Evolutionary conservation across 2,113 vertebrate genomes (phyloP).

Genomic region (Nansenia antarctica): DNA sequence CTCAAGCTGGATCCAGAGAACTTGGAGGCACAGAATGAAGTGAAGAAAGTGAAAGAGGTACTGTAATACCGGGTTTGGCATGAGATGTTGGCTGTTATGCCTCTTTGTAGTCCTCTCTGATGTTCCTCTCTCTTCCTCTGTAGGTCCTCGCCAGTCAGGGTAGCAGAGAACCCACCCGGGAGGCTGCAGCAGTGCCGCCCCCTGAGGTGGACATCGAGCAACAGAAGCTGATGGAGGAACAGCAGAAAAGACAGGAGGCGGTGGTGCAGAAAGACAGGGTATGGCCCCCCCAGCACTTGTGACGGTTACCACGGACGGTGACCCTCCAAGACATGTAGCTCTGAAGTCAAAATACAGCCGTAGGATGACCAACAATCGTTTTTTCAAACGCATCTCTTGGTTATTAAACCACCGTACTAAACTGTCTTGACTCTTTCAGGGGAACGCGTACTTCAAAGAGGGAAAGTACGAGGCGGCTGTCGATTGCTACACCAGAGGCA

Average conservation of each 20-base stretch:
- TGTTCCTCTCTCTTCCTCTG: constrained; percentile 6
- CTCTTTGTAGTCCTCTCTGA: neutral
- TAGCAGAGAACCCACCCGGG: constrained; percentile 38
- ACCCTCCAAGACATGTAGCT: neutral
- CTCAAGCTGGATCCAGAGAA: constrained; percentile 86
- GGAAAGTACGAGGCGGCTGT: constrained; percentile 90
- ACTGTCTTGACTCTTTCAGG: constrained; percentile 66
- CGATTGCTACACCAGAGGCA: constrained; percentile 89
- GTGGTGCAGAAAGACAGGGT: constrained; percentile 90
- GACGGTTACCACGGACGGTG: neutral
- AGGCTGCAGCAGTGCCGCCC: neutral
- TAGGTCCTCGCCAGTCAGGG: constrained; percentile 67
- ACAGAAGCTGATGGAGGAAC: constrained; percentile 65
- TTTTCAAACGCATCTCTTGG: neutral
- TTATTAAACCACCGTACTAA: neutral
- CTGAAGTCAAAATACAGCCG: neutral
- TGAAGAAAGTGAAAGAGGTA: constrained; percentile 86
- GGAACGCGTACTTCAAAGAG: constrained; percentile 96
- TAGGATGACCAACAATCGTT: neutral
- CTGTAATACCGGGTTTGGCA: constrained; percentile 12
- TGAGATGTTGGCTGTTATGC: neutral
- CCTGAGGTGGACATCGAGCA: constrained; percentile 52
- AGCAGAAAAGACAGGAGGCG: constrained; percentile 86
- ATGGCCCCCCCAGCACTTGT: constrained; percentile 31
- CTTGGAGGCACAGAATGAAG: constrained; percentile 85